A percentile compares a stretch with the other conserved stretches of the same genome.
Evolutionary conservation across 2,113 vertebrate species (phyloP).

Genomic region (Synchiropus splendidus): DNA sequence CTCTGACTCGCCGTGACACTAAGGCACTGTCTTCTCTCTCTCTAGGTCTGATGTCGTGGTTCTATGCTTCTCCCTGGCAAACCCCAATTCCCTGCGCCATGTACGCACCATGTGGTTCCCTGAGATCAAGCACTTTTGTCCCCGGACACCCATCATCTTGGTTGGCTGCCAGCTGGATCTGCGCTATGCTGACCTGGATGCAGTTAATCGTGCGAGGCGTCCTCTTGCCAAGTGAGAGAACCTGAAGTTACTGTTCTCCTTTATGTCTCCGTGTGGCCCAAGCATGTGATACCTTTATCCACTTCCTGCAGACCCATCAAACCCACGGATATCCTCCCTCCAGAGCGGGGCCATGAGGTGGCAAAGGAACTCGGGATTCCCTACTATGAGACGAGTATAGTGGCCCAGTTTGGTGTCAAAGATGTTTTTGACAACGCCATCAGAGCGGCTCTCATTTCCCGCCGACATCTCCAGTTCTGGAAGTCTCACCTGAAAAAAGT

Average conservation of each 20-base stretch:
- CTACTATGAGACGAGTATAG: slow-evolving; percentile 87
- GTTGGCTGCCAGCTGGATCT: slow-evolving; percentile 92
- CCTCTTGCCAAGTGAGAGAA: slow-evolving; percentile 79
- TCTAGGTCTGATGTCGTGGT: slow-evolving; percentile 82
- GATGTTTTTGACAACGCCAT: slow-evolving; percentile 91
- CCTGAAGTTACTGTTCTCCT: too few species aligned
- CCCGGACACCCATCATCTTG: slow-evolving; percentile 82
- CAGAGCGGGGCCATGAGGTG: slow-evolving; percentile 81
- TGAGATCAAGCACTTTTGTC: slow-evolving; percentile 91
- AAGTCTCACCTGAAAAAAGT: slow-evolving; percentile 85
- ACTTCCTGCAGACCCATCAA: slow-evolving; percentile 74
- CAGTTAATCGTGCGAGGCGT: slow-evolving; percentile 80
- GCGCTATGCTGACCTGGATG: slow-evolving; percentile 86
- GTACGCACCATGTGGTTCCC: slow-evolving; percentile 88
- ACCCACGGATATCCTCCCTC: slow-evolving; percentile 80
- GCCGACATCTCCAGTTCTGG: slow-evolving; percentile 87
- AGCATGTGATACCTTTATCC: too few species aligned
- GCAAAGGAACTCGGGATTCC: slow-evolving; percentile 85
- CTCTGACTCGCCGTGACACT: slow-evolving; percentile 2
- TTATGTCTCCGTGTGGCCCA: too few species aligned
- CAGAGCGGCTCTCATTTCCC: slow-evolving; percentile 81
- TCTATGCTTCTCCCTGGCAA: slow-evolving; percentile 83
- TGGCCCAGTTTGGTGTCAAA: slow-evolving; percentile 86
- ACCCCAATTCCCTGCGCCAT: slow-evolving; percentile 82
- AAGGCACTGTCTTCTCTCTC: neutral